A percentile compares a stretch with the other conserved stretches of the same genome.
These are phyloP conservation scores for Scrobipalpa costella DNA, from an alignment of 2,888 invertebrate genomes.

Conservation along the genomic window DNA sequence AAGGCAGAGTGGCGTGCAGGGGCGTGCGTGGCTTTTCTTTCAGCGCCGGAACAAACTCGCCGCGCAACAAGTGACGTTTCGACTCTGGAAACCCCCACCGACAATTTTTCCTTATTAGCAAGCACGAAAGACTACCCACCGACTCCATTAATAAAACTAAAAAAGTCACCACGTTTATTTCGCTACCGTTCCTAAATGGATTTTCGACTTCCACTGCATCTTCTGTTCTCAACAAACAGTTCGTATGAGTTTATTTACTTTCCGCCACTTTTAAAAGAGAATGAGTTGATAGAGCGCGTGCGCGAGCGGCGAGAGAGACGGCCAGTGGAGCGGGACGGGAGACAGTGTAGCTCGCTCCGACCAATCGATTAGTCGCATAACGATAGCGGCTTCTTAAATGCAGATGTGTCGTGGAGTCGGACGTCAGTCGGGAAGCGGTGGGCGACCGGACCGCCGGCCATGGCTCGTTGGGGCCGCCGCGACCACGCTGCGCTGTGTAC, in stretches of 20 bases:
- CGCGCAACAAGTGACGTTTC: conserved; percentile 76
- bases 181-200: conserved; percentile 10
- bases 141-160: conserved; percentile 2
- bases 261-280: conserved; percentile 74
- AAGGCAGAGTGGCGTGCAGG: conserved; percentile 62
- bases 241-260: conserved; percentile 77
- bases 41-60: conserved; percentile 69
- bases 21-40: conserved; percentile 73
- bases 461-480: conserved; percentile 51
- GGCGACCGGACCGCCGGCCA: conserved; percentile 63
- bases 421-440: conserved; percentile 76
- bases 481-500: conserved; percentile 56
- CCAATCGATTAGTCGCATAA: conserved; percentile 82
- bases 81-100: conserved; percentile 51
- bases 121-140: conserved; percentile 17
- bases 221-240: conserved; percentile 65
- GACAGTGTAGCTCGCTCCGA: conserved; percentile 74
- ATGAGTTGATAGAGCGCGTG: conserved; percentile 58
- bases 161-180: conserved; percentile 3
- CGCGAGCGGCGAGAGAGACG: conserved; percentile 66
- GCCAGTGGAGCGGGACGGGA: conserved; percentile 56
- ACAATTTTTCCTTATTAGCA: conserved; percentile 45
- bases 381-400: conserved; percentile 81
- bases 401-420: conserved; percentile 78
- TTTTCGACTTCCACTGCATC: conserved; percentile 48